Percentiles rank a stretch among this genome's conserved stretches.
Conservation (phyloP, 2,797 vertebrate species). For the Sylvilagus floridanus region DNA sequence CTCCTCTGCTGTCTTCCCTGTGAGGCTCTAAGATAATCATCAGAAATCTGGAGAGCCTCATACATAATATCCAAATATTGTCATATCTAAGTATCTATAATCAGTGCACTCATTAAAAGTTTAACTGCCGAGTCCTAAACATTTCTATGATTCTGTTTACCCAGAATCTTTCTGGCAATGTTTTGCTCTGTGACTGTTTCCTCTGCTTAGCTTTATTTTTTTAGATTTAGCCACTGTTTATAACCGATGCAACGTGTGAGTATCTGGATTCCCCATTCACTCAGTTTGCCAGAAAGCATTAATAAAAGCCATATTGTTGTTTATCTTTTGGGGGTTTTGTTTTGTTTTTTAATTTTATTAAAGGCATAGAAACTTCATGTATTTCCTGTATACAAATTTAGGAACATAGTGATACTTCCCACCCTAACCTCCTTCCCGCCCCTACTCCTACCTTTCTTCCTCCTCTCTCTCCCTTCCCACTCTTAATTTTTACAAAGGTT, state of each 20-base stretch:
- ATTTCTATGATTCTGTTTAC: conserved; percentile 44
- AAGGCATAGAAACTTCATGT: no score
- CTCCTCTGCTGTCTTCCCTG: neutral
- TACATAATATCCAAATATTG: conserved; percentile 30
- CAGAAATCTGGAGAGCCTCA: conserved; percentile 67
- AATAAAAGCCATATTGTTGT: neutral
- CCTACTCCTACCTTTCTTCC: no score
- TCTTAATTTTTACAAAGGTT: no score
- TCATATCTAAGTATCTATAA: conserved; percentile 47
- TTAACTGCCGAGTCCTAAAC: conserved; percentile 14
- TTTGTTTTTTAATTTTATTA: no score
- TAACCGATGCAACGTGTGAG: neutral
- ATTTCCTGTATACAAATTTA: no score
- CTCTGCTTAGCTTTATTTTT: neutral
- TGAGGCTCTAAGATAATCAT: conserved; percentile 70
- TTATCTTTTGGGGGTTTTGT: no score
- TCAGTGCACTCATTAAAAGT: conserved; percentile 23
- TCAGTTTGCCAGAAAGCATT: neutral
- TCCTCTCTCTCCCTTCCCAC: no score
- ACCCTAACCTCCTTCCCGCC: no score
- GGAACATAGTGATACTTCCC: no score
- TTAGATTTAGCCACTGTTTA: neutral
- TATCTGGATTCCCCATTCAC: neutral
- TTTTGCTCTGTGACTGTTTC: conserved; percentile 22
- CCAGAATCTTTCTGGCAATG: conserved; percentile 3